These are phyloP conservation scores for Pheosia tremula DNA, from an alignment of 2,888 invertebrate genomes.

Conservation along the genomic window DNA sequence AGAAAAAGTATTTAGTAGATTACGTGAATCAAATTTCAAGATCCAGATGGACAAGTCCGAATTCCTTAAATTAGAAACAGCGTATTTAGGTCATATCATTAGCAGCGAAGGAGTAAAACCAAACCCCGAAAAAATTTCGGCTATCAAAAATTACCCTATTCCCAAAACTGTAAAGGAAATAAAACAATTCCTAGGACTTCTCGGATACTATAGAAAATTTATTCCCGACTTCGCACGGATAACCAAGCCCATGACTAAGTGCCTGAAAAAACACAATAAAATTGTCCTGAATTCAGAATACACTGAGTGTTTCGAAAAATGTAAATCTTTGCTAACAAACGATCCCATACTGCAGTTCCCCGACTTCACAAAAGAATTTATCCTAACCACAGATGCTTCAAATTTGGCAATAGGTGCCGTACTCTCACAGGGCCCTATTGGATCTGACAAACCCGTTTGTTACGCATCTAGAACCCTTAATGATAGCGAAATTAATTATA, in stretches of 20 bases:
- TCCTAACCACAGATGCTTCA: conserved; percentile 44
- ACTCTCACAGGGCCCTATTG: conserved; percentile 24
- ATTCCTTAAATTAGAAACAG: conserved; percentile 11
- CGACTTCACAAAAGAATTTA: conserved; percentile 42
- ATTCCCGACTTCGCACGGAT: conserved; percentile 37
- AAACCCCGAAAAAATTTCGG: conserved; percentile 8
- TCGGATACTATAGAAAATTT: conserved; percentile 35
- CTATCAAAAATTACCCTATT: conserved; percentile 25
- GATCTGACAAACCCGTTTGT: conserved; percentile 13
- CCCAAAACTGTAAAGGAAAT: conserved; percentile 6
- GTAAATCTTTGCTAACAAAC: conserved; percentile 28
- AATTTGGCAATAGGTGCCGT: conserved; percentile 41
- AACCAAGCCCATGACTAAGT: conserved; percentile 28
- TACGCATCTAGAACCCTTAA: conserved; percentile 38
- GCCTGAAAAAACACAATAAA: conserved; percentile 28
- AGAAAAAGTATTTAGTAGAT: too few species aligned
- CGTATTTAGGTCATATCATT: conserved; percentile 10
- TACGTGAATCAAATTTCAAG: too few species aligned
- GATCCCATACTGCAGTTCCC: conserved; percentile 50
- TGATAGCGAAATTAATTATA: conserved; percentile 33
- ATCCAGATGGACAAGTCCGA: not conserved
- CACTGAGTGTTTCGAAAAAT: conserved; percentile 28
- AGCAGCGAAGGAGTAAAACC: conserved; percentile 11
- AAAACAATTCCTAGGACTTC: too few species aligned
- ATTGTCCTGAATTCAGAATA: conserved; percentile 26